Conservation (phyloP, 2,113 vertebrate species). For the Connochaetes taurinus region DNA sequence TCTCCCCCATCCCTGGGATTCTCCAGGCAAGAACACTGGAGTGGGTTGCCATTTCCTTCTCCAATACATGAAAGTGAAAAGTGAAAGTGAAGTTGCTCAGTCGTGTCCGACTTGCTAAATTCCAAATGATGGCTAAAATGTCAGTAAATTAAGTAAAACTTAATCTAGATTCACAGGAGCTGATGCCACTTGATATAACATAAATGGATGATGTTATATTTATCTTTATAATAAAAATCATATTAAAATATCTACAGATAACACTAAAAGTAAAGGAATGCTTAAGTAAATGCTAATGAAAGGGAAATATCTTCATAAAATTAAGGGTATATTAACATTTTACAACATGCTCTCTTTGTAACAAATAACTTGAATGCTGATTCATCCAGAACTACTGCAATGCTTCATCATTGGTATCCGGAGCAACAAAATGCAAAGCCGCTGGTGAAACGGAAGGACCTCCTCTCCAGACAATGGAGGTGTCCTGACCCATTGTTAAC, state of each 20-base stretch:
- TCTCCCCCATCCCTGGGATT: too few species aligned
- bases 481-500: too few species aligned
- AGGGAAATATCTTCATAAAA: background rate
- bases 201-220: background rate
- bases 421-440: too few species aligned
- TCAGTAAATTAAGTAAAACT: background rate
- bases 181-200: background rate
- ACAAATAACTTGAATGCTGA: too few species aligned
- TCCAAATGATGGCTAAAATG: background rate
- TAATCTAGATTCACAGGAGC: background rate
- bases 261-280: background rate
- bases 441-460: too few species aligned
- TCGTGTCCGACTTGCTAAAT: background rate
- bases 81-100: too few species aligned
- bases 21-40: too few species aligned
- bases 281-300: background rate
- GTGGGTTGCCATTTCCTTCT: too few species aligned
- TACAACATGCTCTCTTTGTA: background rate
- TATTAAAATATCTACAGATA: background rate
- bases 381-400: too few species aligned
- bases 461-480: too few species aligned
- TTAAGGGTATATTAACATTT: background rate
- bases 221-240: background rate
- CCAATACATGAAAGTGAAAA: too few species aligned
- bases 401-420: too few species aligned